Base-by-base conservation (phyloP, 1,140 invertebrate genomes). In the Trachymyrmex cornetzi region DNA sequence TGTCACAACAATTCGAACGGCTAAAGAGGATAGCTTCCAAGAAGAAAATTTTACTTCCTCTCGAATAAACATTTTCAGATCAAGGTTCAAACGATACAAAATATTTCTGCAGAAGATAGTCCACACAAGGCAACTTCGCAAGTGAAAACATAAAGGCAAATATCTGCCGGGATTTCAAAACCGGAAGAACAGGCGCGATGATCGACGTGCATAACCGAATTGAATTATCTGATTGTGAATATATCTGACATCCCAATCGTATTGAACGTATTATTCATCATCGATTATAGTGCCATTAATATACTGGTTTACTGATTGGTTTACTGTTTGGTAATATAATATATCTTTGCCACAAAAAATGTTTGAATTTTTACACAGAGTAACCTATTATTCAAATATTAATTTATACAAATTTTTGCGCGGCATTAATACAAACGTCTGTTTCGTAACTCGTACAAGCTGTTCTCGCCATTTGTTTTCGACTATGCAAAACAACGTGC, bases 331-430 rank as follows among this genome's bases (percentile, higher is more conserved):
- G 34, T 44, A 24, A 50, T 16, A 50, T 16, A 24, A 44, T 16
- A 27, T 30, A 7, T 50, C 0, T 16, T 22, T 69, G 14, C 0
- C 14, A 6, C 4, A 50, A 69, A 50, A 69, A 44, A 24, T 48
- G 5, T 48, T 24, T 22, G 9, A 1, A 14, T 6, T 69, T 69
- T 50, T 44, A 12, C 66, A 69, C 14, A 69, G 2, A 44, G 14
- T 11, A 22, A 24, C 6, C 34, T 24, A 50, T 24, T 50, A 69
- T 50, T 69, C 6, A 48, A 69, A 50, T 24, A 69, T 69, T 50
- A 69, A 69, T 50, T 72, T 72, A 72, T 72, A 72, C 24, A 27
- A 50, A 27, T 71, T 71, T 72, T 16, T 72, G 69, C 69, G 38
- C 0, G 11, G 66, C 38, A 38, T 69, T 69, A 69, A 69, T 16